Conservation (phyloP, 2,113 vertebrate species). For the Acanthochromis polyacanthus region DNA sequence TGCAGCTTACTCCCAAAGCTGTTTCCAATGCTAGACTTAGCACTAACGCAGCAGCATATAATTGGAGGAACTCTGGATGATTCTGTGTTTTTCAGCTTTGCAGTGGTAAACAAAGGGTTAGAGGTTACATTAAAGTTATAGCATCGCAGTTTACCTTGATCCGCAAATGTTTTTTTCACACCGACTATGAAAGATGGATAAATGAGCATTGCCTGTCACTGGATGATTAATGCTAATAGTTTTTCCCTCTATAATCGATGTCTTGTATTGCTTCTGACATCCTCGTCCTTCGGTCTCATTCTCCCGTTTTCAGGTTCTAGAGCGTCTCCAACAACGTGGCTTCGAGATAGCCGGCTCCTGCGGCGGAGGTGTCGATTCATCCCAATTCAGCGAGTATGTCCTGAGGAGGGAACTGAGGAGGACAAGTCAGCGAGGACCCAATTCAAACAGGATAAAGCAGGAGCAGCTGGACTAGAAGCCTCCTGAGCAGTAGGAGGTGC, state of each 20-base stretch:
- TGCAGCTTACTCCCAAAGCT: conserved; percentile 54
- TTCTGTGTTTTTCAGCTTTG: conserved; percentile 18
- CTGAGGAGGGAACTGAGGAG: conserved; percentile 95
- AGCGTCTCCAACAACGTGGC: conserved; percentile 96
- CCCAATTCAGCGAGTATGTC: conserved; percentile 99
- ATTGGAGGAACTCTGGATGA: conserved; percentile 19
- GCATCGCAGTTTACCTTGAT: conserved; percentile 11
- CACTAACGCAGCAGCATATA: conserved; percentile 26
- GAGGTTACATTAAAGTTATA: conserved; percentile 30
- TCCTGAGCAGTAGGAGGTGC: conserved; percentile 72
- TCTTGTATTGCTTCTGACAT: conserved; percentile 5
- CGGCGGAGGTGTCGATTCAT: conserved; percentile 97
- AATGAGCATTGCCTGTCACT: too few relatives aligned
- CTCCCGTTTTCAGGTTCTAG: conserved; percentile 88
- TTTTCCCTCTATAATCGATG: not conserved
- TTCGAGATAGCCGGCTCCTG: conserved; percentile 97
- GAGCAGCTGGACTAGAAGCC: conserved; percentile 96
- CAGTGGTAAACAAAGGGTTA: conserved; percentile 41
- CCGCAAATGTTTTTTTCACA: not conserved
- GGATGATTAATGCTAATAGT: too few relatives aligned
- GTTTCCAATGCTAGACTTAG: conserved; percentile 46
- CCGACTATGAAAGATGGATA: too few relatives aligned
- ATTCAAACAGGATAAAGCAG: conserved; percentile 99
- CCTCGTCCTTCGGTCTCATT: conserved; percentile 13
- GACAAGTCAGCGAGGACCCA: conserved; percentile 90